phyloP scores from a whole-genome alignment of 2,888 invertebrate genomes.

The Cordilura impudica region DNA sequence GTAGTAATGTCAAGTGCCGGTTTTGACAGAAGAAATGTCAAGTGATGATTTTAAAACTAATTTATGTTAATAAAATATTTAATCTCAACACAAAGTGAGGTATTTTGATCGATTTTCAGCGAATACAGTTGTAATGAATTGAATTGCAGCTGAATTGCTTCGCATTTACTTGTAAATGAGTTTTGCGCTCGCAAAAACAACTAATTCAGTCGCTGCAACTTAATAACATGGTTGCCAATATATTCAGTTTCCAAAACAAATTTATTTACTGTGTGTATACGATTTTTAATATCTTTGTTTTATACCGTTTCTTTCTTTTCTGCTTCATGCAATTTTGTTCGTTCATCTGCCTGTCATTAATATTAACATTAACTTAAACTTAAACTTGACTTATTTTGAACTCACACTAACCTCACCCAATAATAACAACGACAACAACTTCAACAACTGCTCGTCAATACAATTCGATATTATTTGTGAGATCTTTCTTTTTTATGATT shows the following conservation, averaged over 20 bases:
- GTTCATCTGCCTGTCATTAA: not conserved
- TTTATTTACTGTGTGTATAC: too few species aligned
- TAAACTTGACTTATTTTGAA: constrained; percentile 59
- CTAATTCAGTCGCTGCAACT: too few species aligned
- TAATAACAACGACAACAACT: not conserved
- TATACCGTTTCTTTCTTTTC: not conserved
- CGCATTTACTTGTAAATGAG: too few species aligned
- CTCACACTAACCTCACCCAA: constrained; percentile 8
- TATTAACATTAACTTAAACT: constrained; percentile 44
- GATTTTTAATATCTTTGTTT: not conserved
- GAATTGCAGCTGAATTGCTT: too few species aligned
- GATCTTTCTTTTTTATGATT: constrained; percentile 24
- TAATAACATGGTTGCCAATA: too few species aligned
- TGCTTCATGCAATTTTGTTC: not conserved
- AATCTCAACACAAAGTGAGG: not conserved
- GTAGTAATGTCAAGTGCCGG: too few species aligned
- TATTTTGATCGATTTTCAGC: not conserved
- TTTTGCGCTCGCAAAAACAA: too few species aligned
- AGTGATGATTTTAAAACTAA: not conserved
- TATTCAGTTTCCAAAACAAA: too few species aligned
- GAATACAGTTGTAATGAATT: not conserved
- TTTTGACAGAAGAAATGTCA: not conserved
- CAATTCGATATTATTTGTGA: constrained; percentile 20
- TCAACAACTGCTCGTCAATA: constrained; percentile 22
- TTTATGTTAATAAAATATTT: not conserved